Base-by-base conservation (phyloP, 35 echinoderm and acorn worm genomes). In the Stichopus chloronotus region DNA sequence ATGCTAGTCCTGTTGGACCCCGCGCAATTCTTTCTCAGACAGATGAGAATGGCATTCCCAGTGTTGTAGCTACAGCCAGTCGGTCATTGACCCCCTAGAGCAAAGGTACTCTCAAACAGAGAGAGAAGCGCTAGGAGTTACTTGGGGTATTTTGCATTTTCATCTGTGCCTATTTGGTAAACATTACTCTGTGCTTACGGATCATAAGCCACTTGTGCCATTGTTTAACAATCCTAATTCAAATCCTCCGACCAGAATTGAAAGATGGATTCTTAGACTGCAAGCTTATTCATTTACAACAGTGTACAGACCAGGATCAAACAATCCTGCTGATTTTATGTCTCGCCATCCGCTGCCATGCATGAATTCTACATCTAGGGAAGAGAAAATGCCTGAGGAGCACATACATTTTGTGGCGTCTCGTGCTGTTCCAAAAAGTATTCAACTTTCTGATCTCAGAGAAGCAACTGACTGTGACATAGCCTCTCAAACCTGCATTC, bases 131-230 rank as follows among this genome's bases (percentile, higher is more conserved):
- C 53, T 98, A 55, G 94, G 16, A 56, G 91, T 96, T 4, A 95
- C 93, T 24, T 95, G 96, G 96, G 96, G 89, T 25, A 87, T 95
- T 52, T 20, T 88, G 65, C 92, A 96, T 58, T 96, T 94, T 77
- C 94, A 96, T 52, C 78, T 98, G 83, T 94, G 96, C 59, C 61
- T 94, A 68, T 96, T 90, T 91, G 94, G 90, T 77, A 92, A 81
- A 87, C 14, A 53, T n/a, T 96, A 94, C 78, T 58, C 79, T 24
- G 96, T 96, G 7, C 77, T 90, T 19, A 98, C 97, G 25, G 93
- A 98, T 72, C 97, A 96, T 74, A 98, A 98, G 68, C 90, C 97
- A n/a, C 65, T 94, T 30, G 12, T 98, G 8, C 93, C 94, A 43
- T 68, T 98, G 52, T 96, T 94, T 86, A 98, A 96, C 79, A 92